Percentiles rank a stretch among this genome's conserved stretches.
Conservation (phyloP, 2,888 invertebrate genomes). For the Thelaira solivaga region DNA sequence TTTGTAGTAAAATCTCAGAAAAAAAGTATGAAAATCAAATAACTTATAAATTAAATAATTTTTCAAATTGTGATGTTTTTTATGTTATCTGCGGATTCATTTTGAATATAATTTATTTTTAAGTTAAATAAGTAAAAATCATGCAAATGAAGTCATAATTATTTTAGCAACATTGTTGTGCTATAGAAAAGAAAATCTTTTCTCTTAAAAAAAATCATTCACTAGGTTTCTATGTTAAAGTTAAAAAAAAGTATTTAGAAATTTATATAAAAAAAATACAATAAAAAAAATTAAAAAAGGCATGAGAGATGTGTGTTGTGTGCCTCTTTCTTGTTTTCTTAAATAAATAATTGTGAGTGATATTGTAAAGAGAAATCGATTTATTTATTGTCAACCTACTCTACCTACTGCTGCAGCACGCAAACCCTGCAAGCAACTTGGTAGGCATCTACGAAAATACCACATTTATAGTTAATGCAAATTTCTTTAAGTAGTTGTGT, state of each 20-base stretch:
- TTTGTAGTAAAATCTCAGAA: not conserved
- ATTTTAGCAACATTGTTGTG: conserved; percentile 51
- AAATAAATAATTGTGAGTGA: not conserved
- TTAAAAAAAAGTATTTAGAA: too few relatives aligned
- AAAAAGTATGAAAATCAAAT: not conserved
- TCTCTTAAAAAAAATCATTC: too few relatives aligned
- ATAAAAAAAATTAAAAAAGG: too few relatives aligned
- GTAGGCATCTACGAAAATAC: not conserved
- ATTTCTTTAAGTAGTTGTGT: too few relatives aligned
- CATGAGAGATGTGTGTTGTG: too few relatives aligned
- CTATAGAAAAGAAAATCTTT: too few relatives aligned
- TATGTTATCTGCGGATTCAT: not conserved
- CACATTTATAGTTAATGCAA: too few relatives aligned
- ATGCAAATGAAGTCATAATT: conserved; percentile 37
- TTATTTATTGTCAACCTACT: conserved; percentile 18
- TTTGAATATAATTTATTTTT: not conserved
- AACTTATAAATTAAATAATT: conserved; percentile 38
- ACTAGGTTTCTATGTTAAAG: too few relatives aligned
- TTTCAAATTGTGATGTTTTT: conserved; percentile 17
- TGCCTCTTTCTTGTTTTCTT: not conserved
- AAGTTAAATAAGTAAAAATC: too few relatives aligned
- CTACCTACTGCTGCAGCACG: too few relatives aligned
- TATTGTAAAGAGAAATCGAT: not conserved
- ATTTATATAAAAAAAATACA: too few relatives aligned
- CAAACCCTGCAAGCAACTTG: not conserved